Conservation (phyloP, 2,888 invertebrate species). For the Desoria tigrina region DNA sequence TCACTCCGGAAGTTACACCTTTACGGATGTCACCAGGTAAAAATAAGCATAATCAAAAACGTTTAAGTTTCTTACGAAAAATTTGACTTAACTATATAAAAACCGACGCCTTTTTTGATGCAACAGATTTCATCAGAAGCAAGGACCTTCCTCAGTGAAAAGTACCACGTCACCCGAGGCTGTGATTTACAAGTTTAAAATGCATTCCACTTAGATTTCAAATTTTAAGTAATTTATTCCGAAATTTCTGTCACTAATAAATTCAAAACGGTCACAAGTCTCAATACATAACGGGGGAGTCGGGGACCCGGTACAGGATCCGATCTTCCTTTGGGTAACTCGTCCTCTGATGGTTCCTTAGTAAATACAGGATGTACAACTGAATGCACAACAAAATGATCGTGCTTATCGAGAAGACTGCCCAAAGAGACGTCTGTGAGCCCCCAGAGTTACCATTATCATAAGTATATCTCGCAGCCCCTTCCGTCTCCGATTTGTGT, state of each 20-base stretch:
- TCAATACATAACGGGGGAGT: constrained; percentile 17
- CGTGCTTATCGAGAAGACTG: constrained; percentile 24
- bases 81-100: constrained; percentile 1
- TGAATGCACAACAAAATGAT: constrained; percentile 29
- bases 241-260: no score
- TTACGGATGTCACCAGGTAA: constrained; percentile 47
- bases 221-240: no score
- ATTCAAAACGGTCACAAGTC: no score
- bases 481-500: constrained; percentile 7
- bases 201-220: background rate
- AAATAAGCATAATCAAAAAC: background rate
- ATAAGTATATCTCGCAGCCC: background rate
- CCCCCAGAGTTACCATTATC: constrained; percentile 23
- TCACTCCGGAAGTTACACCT: constrained; percentile 47
- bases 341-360: constrained; percentile 25
- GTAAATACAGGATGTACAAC: constrained; percentile 32
- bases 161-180: constrained; percentile 33
- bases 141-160: constrained; percentile 29
- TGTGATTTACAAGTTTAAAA: constrained; percentile 39
- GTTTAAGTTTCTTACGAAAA: no score
- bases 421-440: constrained; percentile 15
- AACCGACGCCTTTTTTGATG: no score
- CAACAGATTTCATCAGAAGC: constrained; percentile 29
- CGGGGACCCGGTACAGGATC: constrained; percentile 34
- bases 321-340: constrained; percentile 36